A percentile compares a stretch with the other conserved stretches of the same genome.
phyloP scores from a whole-genome alignment of 2,113 vertebrate genomes.

The Rhodinocichla rosea region DNA sequence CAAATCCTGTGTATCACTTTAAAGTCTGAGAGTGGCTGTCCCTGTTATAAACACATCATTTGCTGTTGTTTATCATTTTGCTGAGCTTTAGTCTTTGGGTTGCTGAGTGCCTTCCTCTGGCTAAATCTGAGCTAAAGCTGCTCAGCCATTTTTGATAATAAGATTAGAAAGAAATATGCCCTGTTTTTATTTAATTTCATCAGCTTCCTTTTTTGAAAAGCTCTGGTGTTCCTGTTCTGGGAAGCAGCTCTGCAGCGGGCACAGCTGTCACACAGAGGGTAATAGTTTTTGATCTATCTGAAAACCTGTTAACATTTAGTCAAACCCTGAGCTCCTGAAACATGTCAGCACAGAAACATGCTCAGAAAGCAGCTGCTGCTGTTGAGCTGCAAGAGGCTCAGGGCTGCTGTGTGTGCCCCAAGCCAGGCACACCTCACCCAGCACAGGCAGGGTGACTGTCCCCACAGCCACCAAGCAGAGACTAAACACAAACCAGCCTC shows the following conservation, averaged over 20 bases:
- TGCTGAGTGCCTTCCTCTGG: background rate
- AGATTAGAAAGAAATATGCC: background rate
- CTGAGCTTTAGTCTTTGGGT: background rate
- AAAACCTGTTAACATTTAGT: background rate
- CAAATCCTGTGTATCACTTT: background rate
- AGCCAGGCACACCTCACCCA: accelerated
- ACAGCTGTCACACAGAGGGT: background rate
- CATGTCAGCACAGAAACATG: background rate
- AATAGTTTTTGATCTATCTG: background rate
- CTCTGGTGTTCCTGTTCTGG: background rate
- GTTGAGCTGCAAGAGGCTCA: background rate
- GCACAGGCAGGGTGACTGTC: accelerated
- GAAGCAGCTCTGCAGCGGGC: background rate
- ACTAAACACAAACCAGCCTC: accelerated
- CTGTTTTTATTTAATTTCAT: background rate
- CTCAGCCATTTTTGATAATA: background rate
- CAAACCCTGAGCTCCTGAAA: background rate
- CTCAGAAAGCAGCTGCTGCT: background rate
- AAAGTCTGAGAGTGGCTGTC: background rate
- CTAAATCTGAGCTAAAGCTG: background rate
- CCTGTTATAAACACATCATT: background rate
- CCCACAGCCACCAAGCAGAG: background rate
- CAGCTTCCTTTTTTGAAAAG: background rate
- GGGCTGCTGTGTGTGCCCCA: accelerated
- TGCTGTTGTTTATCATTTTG: background rate